Base-by-base conservation (phyloP, 2,797 vertebrate species). In the Fundulus diaphanus region DNA sequence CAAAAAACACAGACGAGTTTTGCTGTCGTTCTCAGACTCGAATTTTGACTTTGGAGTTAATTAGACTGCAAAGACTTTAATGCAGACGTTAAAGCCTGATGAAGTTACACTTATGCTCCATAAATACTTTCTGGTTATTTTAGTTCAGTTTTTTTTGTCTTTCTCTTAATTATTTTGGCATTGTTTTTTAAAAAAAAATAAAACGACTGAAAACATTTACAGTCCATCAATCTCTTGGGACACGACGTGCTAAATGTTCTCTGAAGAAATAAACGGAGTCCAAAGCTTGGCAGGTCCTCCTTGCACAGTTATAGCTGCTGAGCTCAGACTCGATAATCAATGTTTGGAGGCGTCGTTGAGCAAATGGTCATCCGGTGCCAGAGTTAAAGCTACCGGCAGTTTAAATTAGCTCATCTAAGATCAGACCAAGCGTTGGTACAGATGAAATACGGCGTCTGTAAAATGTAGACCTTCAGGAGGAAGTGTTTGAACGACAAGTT, bases 321-420 rank as follows among this genome's bases (percentile, higher is more conserved):
- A 77, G 70, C 72, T 86, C 40, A 42, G 70, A 70, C 67, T 52
- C 51, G 56, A 81, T 80, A 78, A 73, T 81, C 37, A 3, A 51
- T 74, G 63, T 71, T 79, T 37, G 40, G 56, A 61, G 63, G 73
- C 61, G n/a, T 72, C 0, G 12, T 48, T 71, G 37, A 68, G n/a
- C n/a, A 11, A 6, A 61, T 72, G 42, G 63, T 77, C 52, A 68
- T 57, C 68, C 15, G 74, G 73, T 65, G 69, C 68, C 70, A 48
- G 65, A 77, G 67, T 77, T 35, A 79, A 57, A 76, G 52, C 70
- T 57, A 40, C 35, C 68, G 48, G 65, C 46, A 59, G 67, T 66
- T 72, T 67, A 71, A 78, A 78, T 75, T 22, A 57, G 29, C 40
- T 35, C 48, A 46, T 22, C 3, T 75, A 49, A 65, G 29, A 40